Conservation (phyloP, 2,888 invertebrate genomes). For the Calameuta filiformis region DNA sequence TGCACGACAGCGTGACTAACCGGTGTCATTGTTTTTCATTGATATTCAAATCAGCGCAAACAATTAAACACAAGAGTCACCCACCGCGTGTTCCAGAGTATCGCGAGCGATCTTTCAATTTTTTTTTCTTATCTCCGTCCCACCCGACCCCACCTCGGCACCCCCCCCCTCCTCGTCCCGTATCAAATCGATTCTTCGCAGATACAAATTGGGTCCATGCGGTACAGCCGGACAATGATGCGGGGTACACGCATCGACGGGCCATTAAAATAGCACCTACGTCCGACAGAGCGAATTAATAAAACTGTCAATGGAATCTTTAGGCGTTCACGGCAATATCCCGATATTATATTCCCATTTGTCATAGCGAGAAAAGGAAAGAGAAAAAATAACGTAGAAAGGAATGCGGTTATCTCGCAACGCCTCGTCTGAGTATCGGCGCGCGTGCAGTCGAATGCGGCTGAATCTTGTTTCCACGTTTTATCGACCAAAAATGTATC, state of each 20-base stretch:
- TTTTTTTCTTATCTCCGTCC: background rate
- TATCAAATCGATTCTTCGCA: background rate
- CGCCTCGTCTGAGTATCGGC: conserved; percentile 17
- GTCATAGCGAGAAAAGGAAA: background rate
- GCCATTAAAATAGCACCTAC: background rate
- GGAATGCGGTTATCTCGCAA: conserved; percentile 41
- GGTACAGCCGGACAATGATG: background rate
- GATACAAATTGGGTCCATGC: background rate
- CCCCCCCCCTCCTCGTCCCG: background rate
- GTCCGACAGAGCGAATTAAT: background rate
- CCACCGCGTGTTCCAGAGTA: background rate
- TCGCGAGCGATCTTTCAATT: background rate
- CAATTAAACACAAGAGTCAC: background rate
- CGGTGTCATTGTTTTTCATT: background rate
- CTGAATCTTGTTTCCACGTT: conserved; percentile 25
- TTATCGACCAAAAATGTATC: conserved; percentile 18
- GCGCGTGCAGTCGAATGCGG: conserved; percentile 26
- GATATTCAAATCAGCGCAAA: background rate
- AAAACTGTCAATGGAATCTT: background rate
- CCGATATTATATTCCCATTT: background rate
- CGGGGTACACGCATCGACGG: background rate
- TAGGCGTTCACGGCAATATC: background rate
- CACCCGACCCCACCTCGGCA: background rate
- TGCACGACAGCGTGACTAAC: background rate
- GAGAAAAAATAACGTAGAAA: background rate